Percentiles rank a stretch among this genome's conserved stretches.
These are phyloP conservation scores for Mus spretus DNA, from an alignment of 2,797 vertebrate species.

Conservation along the genomic window DNA sequence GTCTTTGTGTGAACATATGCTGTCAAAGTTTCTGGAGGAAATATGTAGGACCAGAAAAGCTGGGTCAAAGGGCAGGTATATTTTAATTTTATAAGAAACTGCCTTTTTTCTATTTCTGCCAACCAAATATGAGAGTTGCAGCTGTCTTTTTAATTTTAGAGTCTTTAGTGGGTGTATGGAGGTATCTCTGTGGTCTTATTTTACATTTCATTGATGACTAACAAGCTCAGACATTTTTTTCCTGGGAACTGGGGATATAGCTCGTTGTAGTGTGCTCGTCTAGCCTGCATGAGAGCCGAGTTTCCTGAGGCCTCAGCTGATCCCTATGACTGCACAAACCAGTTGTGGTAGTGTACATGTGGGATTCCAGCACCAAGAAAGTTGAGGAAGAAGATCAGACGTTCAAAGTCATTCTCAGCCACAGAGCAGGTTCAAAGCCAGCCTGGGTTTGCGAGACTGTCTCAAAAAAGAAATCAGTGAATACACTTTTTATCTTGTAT, in stretches of 20 bases:
- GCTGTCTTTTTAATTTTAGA: conserved; percentile 71
- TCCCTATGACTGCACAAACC: not conserved
- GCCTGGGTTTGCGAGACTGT: not conserved
- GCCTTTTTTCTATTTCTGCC: not conserved
- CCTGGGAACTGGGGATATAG: not conserved
- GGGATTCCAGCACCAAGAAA: not conserved
- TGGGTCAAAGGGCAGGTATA: conserved; percentile 33
- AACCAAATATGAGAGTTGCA: not conserved
- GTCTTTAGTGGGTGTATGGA: not conserved
- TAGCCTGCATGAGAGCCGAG: not conserved
- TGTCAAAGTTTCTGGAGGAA: conserved; percentile 54
- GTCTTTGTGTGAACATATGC: conserved; percentile 6
- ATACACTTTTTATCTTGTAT: not conserved
- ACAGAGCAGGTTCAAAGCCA: not conserved
- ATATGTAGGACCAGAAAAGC: conserved; percentile 41
- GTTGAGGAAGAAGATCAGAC: not conserved
- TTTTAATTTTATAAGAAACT: conserved; percentile 63
- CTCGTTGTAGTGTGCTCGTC: not conserved
- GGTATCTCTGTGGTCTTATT: conserved; percentile 39
- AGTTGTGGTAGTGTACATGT: not conserved
- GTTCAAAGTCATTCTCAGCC: not conserved
- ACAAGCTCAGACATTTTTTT: not conserved
- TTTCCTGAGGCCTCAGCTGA: not conserved
- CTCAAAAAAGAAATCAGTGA: not conserved
- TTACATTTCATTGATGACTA: conserved; percentile 54